A percentile compares a stretch with the other conserved stretches of the same genome.
Conservation (phyloP, 2,888 invertebrate species). For the Colostygia pectinataria region DNA sequence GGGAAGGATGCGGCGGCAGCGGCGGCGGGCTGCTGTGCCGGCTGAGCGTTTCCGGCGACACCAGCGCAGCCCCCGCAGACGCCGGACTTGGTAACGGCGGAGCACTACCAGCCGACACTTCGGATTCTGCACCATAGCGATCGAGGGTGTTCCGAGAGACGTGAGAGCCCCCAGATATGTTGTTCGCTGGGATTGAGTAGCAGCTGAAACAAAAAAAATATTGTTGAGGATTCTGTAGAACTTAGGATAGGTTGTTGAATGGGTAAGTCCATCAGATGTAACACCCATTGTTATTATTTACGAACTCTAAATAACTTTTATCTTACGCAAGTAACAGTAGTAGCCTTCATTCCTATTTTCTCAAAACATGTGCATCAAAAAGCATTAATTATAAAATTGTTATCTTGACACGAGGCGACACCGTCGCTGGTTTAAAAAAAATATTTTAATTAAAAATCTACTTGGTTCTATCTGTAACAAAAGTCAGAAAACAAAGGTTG, state of each 20-base stretch:
- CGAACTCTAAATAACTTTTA: too few relatives aligned
- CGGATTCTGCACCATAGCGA: conserved; percentile 64
- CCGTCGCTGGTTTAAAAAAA: conserved; percentile 12
- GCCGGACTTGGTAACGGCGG: conserved; percentile 89
- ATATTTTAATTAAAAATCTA: conserved; percentile 36
- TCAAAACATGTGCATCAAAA: too few relatives aligned
- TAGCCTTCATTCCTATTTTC: too few relatives aligned
- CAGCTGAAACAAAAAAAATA: conserved; percentile 67
- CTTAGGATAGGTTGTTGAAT: too few relatives aligned
- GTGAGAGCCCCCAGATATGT: conserved; percentile 84
- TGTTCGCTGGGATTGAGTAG: conserved; percentile 85
- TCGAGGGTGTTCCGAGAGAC: conserved; percentile 76
- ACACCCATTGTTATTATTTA: too few relatives aligned
- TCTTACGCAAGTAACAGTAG: too few relatives aligned
- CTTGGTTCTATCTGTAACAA: conserved; percentile 3
- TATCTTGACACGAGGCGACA: too few relatives aligned
- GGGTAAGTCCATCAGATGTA: too few relatives aligned
- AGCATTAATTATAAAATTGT: too few relatives aligned
- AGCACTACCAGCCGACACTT: conserved; percentile 76
- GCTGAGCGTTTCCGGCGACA: conserved; percentile 88
- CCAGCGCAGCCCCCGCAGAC: conserved; percentile 88
- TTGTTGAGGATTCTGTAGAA: too few relatives aligned
- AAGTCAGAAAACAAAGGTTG: too few relatives aligned
- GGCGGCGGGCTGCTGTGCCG: conserved; percentile 84
- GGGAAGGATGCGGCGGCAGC: conserved; percentile 80